Base-by-base conservation (phyloP, 1,140 invertebrate genomes). In the Drosophila carrolli region DNA sequence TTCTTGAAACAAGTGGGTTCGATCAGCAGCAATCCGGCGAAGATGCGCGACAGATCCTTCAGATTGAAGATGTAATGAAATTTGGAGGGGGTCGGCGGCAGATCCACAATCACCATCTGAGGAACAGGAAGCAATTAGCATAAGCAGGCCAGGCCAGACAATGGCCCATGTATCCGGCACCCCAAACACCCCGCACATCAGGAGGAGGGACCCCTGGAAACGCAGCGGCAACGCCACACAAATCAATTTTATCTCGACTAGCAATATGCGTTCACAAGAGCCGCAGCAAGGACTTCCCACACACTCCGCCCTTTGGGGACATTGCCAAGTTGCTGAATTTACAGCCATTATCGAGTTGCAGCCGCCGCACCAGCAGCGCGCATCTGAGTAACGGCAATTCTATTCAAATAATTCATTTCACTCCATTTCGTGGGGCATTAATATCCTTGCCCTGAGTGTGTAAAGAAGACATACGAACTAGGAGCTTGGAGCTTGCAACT, bases 1-100 rank as follows among this genome's bases (percentile, higher is more conserved):
- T 93, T 94, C n/a, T 93, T 93, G 91, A 96, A 97, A 75, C 94
- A 94, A 35, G 93, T 93, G 0, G 96, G 95, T 48, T 95, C 94
- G 23, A 96, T 97, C 56, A 97, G 94, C 59, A 96, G 95, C 66
- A 98, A 85, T 4, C 97, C 97, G 41, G 95, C 95, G 65, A 95
- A 95, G 29, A 98, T 95, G 51, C 97, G 94, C 1, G 97, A 97
- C 50, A 98, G 93, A 93, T 98, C 97, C 68, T 97, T 94, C 92
- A 98, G 94, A 92, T 98, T 98, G 93, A 98, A 98, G 65, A 98
- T 97, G 92, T 98, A 98, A 92, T 98, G 97, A 93, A 98, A 98
- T 92, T 97, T 98, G 5, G 96, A 96, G 5, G 98, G 98, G 0
- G 97, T 98, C 14, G 97, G 97, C n/a, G 97, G 96, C 54, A 98